phyloP scores from a whole-genome alignment of 2,113 vertebrate genomes.

The Callionymus lyra region DNA sequence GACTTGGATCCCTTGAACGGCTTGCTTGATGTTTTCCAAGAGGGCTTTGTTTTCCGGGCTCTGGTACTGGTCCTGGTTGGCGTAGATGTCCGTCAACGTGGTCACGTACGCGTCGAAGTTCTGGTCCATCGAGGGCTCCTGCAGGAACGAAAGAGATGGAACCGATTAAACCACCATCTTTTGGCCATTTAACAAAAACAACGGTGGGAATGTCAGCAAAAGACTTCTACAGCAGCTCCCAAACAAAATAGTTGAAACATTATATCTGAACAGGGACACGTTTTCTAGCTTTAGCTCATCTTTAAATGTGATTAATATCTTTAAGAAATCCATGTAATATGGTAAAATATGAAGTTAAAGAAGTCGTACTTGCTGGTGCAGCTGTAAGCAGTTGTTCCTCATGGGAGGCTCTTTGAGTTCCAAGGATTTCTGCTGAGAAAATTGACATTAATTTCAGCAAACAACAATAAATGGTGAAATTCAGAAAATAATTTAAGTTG shows the following conservation, averaged over 20 bases:
- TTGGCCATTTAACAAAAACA: too few relatives aligned
- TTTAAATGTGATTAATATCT: too few relatives aligned
- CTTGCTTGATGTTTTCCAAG: slow-evolving; percentile 99
- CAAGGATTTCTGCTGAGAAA: slow-evolving; percentile 61
- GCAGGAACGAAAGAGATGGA: slow-evolving; percentile 33
- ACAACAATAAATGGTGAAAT: too few relatives aligned
- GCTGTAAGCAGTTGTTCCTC: slow-evolving; percentile 72
- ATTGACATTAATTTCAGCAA: too few relatives aligned
- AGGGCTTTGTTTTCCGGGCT: slow-evolving; percentile 97
- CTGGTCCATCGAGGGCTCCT: slow-evolving; percentile 98
- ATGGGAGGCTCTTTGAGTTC: slow-evolving; percentile 68
- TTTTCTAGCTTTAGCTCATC: too few relatives aligned
- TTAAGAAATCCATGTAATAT: too few relatives aligned
- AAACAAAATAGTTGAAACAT: too few relatives aligned
- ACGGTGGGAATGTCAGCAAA: too few relatives aligned
- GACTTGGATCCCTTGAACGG: slow-evolving; percentile 98
- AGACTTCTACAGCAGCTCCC: too few relatives aligned
- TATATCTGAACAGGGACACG: too few relatives aligned
- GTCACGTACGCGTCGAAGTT: slow-evolving; percentile 99
- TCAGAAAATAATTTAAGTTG: too few relatives aligned
- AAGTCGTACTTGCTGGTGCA: slow-evolving; percentile 73
- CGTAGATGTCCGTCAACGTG: slow-evolving; percentile 98
- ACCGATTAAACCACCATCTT: slow-evolving; percentile 5
- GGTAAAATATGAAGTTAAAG: too few relatives aligned
- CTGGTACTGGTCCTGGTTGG: slow-evolving; percentile 98